Evolutionary conservation across 2,888 invertebrate genomes (phyloP), one percentile per base, ranked within the genome.

Genomic region (Arge pagana): DNA sequence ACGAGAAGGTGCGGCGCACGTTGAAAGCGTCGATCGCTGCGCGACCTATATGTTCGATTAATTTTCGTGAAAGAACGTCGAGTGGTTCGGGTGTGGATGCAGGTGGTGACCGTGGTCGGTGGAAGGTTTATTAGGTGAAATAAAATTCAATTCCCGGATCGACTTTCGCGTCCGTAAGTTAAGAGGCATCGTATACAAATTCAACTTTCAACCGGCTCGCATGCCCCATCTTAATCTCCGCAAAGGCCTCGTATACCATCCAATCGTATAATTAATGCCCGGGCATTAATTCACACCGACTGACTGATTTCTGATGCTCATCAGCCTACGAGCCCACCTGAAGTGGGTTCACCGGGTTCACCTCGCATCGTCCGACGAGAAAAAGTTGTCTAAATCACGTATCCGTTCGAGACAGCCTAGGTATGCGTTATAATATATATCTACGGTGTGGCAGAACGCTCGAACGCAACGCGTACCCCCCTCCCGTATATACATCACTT

Each of bases 211-310:
- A 45, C 45, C 52, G 48, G 19, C 11, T 30, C 30, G 52, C 58
- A 52, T 62, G 63, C 60, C 60, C 53, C 59, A 51, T 53, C 54
- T 56, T 59, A 63, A 64, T 62, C 61, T 58, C 42, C 57, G 59
- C 58, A 54, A 58, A 55, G 61, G 56, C 62, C 60, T 53, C 60
- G 58, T 53, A 54, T 45, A 57, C 57, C 56, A 56, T 52, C 52
- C 52, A 48, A 52, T 64, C 61, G 64, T 65, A 66, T 72, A 73
- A 73, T 72, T 72, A 71, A 73, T 73, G 71, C 68, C 57, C 62
- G 64, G 55, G 70, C 74, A 74, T 74, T 71, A 74, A 74, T 74
- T 74, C 72, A 65, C 71, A 63, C 70, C 63, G 64, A 59, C 59
- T 65, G 69, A 66, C 65, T 65, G 68, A 65, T 67, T 69, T 59